Evolutionary conservation across 2,113 vertebrate genomes (phyloP), one percentile per base, ranked within the genome.

Genomic region (Corythoichthys haematopterus): DNA sequence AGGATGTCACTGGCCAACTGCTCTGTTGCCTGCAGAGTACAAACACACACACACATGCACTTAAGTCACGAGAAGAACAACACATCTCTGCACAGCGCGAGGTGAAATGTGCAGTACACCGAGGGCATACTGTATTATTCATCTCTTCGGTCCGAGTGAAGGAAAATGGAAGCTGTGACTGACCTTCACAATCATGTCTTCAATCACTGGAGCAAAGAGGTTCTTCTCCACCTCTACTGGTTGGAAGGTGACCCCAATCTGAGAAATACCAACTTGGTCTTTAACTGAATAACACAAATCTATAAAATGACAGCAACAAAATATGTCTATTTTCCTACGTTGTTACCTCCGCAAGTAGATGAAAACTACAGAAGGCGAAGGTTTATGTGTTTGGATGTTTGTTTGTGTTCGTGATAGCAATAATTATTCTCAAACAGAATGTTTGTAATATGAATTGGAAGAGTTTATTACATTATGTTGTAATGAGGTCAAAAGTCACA

Each of bases 121-220:
- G 57, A 6, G 3, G 16, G 15, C 46, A 60, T n/a, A 15, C 14
- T 55, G 40, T 55, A 64, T 16, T 64, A 62, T 75, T 76, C 57
- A 73, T 75, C 38, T 65, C 58, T 71, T 40, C n/a, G 38, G 47
- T 66, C 56, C 59, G 70, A 65, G 45, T 11, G 20, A 46, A 66
- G 46, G 50, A 63, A 56, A 65, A 56, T 68, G 20, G 56, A 69
- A 14, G 66, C 12, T 33, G 47, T 40, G 38, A 78, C 83, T 13
- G 84, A 98, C 96, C 95, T 98, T 99, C 58, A 98, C 81, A 82
- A 99, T 93, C 96, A 99, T 97, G 84, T 95, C 92, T 88, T 99
- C 96, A 1, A 97, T 85, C n/a, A 94, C 92, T 0, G 96, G 95
- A 0, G 94, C 94, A 20, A 94, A 97, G 64, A 98, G 88, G 3